Conservation (phyloP, 2,888 invertebrate species). For the Didymodactylos carnosus region DNA sequence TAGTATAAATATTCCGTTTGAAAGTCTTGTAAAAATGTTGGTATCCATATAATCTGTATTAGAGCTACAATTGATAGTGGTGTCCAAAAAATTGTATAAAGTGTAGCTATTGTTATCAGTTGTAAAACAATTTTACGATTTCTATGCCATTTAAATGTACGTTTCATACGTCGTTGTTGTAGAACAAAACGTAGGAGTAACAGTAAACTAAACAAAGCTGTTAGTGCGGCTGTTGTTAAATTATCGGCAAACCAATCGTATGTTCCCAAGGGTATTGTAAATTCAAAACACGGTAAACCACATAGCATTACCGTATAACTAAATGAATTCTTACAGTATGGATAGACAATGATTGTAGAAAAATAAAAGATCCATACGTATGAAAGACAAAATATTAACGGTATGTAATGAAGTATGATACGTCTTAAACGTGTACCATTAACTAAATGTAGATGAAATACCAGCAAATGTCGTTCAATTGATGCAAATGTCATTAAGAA, state of each 20-base stretch:
- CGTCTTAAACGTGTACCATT: neutral
- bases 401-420: neutral
- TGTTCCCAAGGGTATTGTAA: neutral
- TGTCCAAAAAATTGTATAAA: neutral
- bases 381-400: neutral
- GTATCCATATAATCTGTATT: too few species aligned
- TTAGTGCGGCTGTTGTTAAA: neutral
- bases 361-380: neutral
- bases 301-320: neutral
- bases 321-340: neutral
- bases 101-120: neutral
- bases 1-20: too few species aligned
- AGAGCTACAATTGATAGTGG: too few species aligned
- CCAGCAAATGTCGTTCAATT: neutral
- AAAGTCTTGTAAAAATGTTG: too few species aligned
- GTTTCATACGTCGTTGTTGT: neutral
- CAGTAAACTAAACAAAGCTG: neutral
- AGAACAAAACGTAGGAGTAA: neutral
- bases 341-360: neutral
- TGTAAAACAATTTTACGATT: neutral
- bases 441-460: too few species aligned
- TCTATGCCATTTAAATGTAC: neutral
- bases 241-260: neutral
- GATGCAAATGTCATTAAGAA: neutral
- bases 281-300: neutral